Evolutionary conservation across 1,140 invertebrate genomes (phyloP).

Genomic region (Drosophila equinoxialis): DNA sequence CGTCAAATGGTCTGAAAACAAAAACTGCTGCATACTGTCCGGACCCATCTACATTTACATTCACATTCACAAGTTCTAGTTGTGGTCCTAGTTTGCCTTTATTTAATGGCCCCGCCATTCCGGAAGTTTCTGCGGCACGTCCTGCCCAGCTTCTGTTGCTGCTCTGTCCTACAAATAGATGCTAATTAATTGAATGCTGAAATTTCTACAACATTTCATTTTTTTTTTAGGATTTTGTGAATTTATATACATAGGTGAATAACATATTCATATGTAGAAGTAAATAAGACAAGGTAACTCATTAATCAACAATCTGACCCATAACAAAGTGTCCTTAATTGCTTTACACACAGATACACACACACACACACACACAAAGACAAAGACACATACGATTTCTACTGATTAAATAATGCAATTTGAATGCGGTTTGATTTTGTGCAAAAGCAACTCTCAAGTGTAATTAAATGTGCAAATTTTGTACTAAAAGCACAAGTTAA

Average conservation of each 20-base stretch:
- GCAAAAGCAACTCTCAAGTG: constrained; percentile 58
- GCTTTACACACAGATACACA: constrained; percentile 32
- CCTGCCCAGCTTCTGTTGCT: constrained; percentile 11
- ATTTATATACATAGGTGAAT: not conserved
- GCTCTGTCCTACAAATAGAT: constrained; percentile 37
- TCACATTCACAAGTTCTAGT: constrained; percentile 1
- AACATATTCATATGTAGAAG: constrained; percentile 6
- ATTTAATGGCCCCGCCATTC: constrained; percentile 52
- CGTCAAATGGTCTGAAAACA: constrained; percentile 74
- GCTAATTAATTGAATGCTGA: constrained; percentile 68
- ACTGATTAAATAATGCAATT: constrained; percentile 73
- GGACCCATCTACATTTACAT: not conserved
- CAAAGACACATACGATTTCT: not conserved
- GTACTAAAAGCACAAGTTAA: constrained; percentile 47
- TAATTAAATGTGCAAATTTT: constrained; percentile 64
- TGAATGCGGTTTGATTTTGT: constrained; percentile 73
- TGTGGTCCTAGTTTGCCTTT: constrained; percentile 39
- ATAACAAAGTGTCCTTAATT: constrained; percentile 55
- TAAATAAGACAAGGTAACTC: constrained; percentile 19
- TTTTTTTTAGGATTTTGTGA: constrained; percentile 1
- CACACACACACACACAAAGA: not conserved
- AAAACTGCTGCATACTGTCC: constrained; percentile 47
- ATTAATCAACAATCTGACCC: constrained; percentile 55
- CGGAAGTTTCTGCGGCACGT: constrained; percentile 66
- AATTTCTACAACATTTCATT: constrained; percentile 36